Evolutionary conservation across 2,113 vertebrate genomes (phyloP).

Genomic region (Centropristis striata): DNA sequence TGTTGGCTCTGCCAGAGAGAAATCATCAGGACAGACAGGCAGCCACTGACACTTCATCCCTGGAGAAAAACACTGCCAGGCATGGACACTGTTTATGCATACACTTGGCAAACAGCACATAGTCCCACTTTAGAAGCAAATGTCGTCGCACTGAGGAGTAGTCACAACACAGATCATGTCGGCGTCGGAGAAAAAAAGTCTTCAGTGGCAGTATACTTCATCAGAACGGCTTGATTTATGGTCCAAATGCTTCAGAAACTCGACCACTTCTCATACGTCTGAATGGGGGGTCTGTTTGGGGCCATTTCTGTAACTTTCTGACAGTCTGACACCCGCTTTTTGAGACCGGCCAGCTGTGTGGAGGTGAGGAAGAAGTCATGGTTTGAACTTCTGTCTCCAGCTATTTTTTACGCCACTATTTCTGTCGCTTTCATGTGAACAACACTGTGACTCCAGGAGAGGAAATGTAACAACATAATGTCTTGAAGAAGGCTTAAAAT

Average conservation of each 20-base stretch:
- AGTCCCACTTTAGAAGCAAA: slow-evolving; percentile 11
- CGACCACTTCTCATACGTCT: too few relatives aligned
- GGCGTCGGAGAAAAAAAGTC: not conserved
- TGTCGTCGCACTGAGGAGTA: not conserved
- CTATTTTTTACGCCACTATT: too few relatives aligned
- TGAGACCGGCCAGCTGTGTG: not conserved
- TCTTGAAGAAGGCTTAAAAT: too few relatives aligned
- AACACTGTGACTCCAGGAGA: not conserved
- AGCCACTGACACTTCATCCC: slow-evolving; percentile 46
- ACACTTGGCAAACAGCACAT: slow-evolving; percentile 46
- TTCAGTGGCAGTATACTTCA: not conserved
- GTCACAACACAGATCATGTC: not conserved
- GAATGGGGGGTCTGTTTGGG: too few relatives aligned
- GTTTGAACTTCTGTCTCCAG: not conserved
- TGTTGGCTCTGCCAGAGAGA: slow-evolving; percentile 49
- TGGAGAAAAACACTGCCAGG: slow-evolving; percentile 29
- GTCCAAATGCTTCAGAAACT: not conserved
- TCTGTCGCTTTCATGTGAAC: not conserved
- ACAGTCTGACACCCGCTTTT: not conserved
- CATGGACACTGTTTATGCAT: slow-evolving; percentile 42
- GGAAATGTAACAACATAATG: too few relatives aligned
- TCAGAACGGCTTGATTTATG: not conserved
- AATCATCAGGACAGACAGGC: slow-evolving; percentile 53
- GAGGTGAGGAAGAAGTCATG: too few relatives aligned
- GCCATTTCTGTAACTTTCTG: too few relatives aligned